These are phyloP conservation scores for Ovis canadensis DNA, from an alignment of 2,113 vertebrate genomes.

Conservation along the genomic window DNA sequence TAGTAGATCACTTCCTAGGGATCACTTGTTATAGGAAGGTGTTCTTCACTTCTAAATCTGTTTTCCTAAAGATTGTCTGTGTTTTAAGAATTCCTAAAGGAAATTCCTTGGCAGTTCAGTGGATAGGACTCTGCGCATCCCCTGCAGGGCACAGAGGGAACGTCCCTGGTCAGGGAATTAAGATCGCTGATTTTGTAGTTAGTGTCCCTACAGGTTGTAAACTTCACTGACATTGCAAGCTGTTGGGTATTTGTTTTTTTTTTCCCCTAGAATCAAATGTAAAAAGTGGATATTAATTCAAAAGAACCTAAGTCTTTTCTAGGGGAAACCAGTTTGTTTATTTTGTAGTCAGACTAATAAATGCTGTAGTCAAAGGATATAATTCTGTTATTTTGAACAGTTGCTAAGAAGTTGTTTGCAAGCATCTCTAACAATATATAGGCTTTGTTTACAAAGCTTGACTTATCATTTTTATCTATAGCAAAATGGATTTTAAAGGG, in stretches of 20 bases:
- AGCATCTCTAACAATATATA: not conserved
- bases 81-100: not conserved
- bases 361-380: not conserved
- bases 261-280: not conserved
- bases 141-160: not conserved
- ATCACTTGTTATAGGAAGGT: not conserved
- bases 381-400: not conserved
- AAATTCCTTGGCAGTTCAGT: not conserved
- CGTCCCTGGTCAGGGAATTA: not conserved
- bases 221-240: not conserved
- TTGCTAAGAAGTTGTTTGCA: slow-evolving; percentile 10
- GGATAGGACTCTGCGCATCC: not conserved
- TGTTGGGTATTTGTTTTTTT: not conserved
- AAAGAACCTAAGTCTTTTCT: not conserved
- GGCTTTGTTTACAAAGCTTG: not conserved
- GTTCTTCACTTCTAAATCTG: not conserved
- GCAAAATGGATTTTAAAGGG: slow-evolving; percentile 5
- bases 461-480: not conserved
- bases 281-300: slow-evolving; percentile 31
- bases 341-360: not conserved
- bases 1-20: not conserved
- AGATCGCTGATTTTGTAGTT: not conserved
- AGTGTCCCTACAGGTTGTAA: not conserved
- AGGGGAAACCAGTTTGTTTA: not conserved
- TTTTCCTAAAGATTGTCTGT: not conserved